Conservation (phyloP, 2,113 vertebrate genomes). For the Hystrix cristata region DNA sequence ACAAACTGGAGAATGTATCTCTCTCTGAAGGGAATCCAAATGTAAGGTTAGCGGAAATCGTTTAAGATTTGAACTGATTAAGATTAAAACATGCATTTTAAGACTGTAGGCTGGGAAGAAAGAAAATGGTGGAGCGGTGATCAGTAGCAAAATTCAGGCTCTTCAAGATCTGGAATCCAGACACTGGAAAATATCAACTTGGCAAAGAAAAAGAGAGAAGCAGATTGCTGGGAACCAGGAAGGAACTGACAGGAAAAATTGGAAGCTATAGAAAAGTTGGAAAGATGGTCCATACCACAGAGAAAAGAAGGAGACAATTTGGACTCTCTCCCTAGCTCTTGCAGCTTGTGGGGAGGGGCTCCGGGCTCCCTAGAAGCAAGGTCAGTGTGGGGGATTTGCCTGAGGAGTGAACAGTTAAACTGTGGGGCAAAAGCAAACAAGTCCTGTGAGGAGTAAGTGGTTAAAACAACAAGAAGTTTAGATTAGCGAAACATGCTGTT, state of each 20-base stretch:
- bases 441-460: not conserved
- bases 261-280: not conserved
- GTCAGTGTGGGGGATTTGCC: not conserved
- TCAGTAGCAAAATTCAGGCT: not conserved
- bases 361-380: not conserved
- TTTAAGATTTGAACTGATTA: constrained; percentile 26
- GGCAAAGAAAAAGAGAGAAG: not conserved
- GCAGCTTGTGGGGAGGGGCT: not conserved
- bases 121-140: not conserved
- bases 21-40: not conserved
- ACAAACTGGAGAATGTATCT: not conserved
- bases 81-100: not conserved
- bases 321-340: not conserved
- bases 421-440: not conserved
- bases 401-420: not conserved
- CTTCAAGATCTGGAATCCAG: not conserved
- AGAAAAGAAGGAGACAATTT: not conserved
- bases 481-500: not conserved
- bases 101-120: not conserved
- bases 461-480: not conserved
- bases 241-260: not conserved
- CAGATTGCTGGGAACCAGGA: not conserved
- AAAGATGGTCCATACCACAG: not conserved
- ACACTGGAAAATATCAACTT: not conserved
- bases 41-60: not conserved